These are phyloP conservation scores for Brienomyrus brachyistius DNA, from an alignment of 2,113 vertebrate genomes.

Conservation along the genomic window DNA sequence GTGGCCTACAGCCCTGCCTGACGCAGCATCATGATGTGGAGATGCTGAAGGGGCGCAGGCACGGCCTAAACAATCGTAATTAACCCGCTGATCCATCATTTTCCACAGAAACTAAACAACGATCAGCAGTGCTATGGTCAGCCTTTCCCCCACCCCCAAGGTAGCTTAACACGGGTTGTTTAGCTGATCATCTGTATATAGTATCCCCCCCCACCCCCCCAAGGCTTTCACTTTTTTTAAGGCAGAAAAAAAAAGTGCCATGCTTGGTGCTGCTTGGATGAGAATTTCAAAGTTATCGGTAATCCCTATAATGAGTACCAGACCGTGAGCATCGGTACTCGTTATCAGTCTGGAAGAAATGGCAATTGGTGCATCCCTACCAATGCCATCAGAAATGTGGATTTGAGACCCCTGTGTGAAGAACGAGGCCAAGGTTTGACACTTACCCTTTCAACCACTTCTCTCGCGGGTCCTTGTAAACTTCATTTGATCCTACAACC, in stretches of 20 bases:
- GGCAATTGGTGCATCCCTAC: not conserved
- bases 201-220: not conserved
- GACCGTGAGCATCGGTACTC: no score
- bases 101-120: not conserved
- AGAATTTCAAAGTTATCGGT: no score
- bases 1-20: not conserved
- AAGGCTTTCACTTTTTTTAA: not conserved
- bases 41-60: not conserved
- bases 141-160: not conserved
- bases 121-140: not conserved
- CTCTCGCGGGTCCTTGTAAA: constrained; percentile 77
- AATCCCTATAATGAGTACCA: not conserved
- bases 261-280: not conserved
- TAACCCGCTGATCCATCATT: not conserved
- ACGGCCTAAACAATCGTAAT: not conserved
- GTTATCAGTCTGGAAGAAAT: not conserved
- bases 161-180: not conserved
- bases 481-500: constrained; percentile 70
- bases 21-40: not conserved
- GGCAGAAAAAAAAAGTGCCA: not conserved
- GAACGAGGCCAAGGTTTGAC: not conserved
- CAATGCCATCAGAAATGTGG: not conserved
- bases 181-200: not conserved
- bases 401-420: not conserved
- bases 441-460: constrained; percentile 79